Evolutionary conservation across 1,140 invertebrate genomes (phyloP), one percentile per base, ranked within the genome.

Genomic region (Helicoverpa armigera): DNA sequence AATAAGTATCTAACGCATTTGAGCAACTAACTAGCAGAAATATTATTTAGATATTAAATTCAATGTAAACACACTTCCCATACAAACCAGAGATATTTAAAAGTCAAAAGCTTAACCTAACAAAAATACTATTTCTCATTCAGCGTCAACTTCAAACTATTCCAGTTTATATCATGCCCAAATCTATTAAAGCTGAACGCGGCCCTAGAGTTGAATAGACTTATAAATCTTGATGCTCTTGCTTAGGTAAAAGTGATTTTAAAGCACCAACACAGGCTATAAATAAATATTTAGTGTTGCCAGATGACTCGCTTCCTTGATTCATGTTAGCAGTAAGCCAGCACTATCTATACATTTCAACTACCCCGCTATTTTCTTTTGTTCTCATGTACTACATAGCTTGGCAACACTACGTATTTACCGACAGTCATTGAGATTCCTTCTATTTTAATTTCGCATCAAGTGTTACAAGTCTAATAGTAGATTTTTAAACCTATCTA

Each of bases 21-120:
- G 73, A 76, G 58, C 35, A 75, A 61, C 16, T 75, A 76, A 63
- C 73, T 50, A 63, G 35, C 43, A 76, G 18, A 60, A 50, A 67
- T 67, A 67, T 16, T 69, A 35, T n/a, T 35, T 35, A 16, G 43
- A 50, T 13, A 75, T 61, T 43, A 29, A 61, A 48, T 65, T 65
- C 12, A 69, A 18, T 18, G 13, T 10, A 51, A 65, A 48, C 63
- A 50, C 48, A 51, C 65, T 50, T 51, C 43, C 18, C 11, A 23
- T 29, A 69, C 65, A 48, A 72, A 50, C 14, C 11, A 13, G 63
- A 50, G 43, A 3, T 69, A 50, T 69, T 69, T 54, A n/a, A n/a
- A 70, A 31, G 54, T 50, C 13, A 72, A 53, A 72, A 54, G 69
- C 69, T 72, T 54, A 29, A 53, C 50, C 69, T 72, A 54, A 72